These are phyloP conservation scores for Cataglyphis hispanica DNA, from an alignment of 1,140 invertebrate genomes.

Conservation along the genomic window DNA sequence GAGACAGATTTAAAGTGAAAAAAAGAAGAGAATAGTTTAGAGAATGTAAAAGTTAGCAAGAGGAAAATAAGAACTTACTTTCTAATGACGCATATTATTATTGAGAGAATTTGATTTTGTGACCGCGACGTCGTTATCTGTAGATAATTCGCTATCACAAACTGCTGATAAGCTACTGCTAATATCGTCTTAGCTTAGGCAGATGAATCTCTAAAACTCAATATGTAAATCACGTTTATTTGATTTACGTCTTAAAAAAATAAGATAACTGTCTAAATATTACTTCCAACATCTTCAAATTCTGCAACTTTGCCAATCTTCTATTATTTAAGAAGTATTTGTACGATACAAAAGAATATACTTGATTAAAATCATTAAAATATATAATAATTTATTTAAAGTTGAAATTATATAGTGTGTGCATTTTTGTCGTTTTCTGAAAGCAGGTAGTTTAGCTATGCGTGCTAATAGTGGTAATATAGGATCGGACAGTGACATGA, in stretches of 20 bases:
- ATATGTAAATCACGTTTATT: background rate
- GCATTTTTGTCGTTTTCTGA: conserved; percentile 29
- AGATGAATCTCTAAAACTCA: background rate
- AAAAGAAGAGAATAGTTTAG: background rate
- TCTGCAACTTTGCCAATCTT: background rate
- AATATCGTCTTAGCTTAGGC: background rate
- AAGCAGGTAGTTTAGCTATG: conserved; percentile 68
- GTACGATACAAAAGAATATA: background rate
- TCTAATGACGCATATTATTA: background rate
- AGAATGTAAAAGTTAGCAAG: background rate
- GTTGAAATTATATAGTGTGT: conserved; percentile 1
- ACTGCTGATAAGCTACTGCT: background rate
- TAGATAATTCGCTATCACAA: background rate
- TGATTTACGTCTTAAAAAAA: background rate
- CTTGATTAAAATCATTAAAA: conserved; percentile 8
- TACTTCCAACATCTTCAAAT: background rate
- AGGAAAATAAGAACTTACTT: background rate
- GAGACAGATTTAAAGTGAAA: background rate
- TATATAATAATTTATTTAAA: background rate
- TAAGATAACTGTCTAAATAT: background rate
- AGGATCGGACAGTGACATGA: conserved; percentile 85
- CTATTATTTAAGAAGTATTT: background rate
- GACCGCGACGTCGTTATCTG: background rate
- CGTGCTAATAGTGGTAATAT: conserved; percentile 61
- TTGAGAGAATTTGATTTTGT: background rate